Evolutionary conservation across 2,888 invertebrate species (phyloP), one percentile per base, ranked within the genome.

Genomic region (Globia sparganii): DNA sequence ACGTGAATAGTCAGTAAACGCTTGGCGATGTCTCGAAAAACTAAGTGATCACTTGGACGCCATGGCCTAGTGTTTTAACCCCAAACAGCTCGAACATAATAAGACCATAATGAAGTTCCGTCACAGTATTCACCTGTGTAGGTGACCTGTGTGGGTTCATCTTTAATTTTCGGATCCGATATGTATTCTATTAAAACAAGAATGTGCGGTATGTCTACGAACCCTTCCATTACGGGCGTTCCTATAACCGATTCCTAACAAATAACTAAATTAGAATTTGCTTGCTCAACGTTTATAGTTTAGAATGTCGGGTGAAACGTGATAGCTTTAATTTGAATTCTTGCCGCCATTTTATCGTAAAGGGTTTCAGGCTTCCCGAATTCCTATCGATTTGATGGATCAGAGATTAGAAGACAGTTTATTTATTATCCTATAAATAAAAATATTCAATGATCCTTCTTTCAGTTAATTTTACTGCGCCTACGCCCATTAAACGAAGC

Each of bases 191-290:
- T 69, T 86, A 56, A 46, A 69, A 46, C 71, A 72, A 70, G 66
- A 75, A 82, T 65, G 53, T 34, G 25, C 13, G 64, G 68, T 43
- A 86, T 82, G 69, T 43, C 31, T 31, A 64, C 59, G n/a, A 71
- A 37, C 61, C 72, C 15, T 77, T 67, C 49, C 13, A 31, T 74
- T 67, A 28, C 64, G 25, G 34, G 28, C n/a, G 18, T 59, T 15
- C 65, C 40, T 58, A 49, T 64, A 70, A 65, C 58, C 53, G 31
- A 83, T 67, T 67, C 59, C 86, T 40, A 83, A 73, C 79, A 71
- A 86, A 82, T 82, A 79, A 84, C 84, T 69, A 56, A 86, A 86
- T 86, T 70, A 72, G 83, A 83, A 77, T 83, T 77, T 77, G 84
- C 66, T 86, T 78, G 79, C 72, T 72, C 78, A 69, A 61, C 49